Conservation (phyloP, 2,113 vertebrate genomes). For the Formicarius rufipectus region DNA sequence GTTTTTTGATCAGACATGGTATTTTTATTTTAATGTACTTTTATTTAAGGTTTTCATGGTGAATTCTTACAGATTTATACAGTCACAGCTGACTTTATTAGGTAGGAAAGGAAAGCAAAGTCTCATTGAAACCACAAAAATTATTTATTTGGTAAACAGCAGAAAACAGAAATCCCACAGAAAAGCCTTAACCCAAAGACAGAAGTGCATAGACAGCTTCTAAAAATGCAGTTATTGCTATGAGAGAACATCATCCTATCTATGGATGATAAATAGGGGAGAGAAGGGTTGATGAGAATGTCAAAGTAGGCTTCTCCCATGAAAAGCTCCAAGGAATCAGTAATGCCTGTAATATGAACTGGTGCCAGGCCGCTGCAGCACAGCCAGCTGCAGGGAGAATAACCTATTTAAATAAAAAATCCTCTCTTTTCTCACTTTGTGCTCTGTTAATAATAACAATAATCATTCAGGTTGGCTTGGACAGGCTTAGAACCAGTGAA, state of each 20-base stretch:
- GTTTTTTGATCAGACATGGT: background rate
- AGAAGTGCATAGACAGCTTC: background rate
- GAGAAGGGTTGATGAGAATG: background rate
- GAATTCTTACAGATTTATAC: background rate
- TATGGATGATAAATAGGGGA: background rate
- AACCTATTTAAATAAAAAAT: conserved; percentile 22
- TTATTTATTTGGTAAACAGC: background rate
- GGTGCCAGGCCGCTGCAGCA: conserved; percentile 25
- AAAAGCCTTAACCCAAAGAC: background rate
- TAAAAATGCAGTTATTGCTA: background rate
- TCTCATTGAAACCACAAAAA: background rate
- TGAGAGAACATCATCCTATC: background rate
- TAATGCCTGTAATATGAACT: background rate
- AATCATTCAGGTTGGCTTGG: conserved; percentile 45
- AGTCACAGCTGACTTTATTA: background rate
- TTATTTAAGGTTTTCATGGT: background rate
- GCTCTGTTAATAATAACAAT: conserved; percentile 38
- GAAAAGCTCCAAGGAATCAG: conserved; percentile 13
- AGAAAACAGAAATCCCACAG: background rate
- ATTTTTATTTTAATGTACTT: background rate
- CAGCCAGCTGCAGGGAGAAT: conserved; percentile 5
- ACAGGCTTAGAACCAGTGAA: conserved; percentile 14
- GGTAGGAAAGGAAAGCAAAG: background rate
- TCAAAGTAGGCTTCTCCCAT: background rate
- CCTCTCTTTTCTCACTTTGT: background rate